Evolutionary conservation across 92 coral and sea anemone species (phyloP).

Genomic region (Zoanthus sociatus): DNA sequence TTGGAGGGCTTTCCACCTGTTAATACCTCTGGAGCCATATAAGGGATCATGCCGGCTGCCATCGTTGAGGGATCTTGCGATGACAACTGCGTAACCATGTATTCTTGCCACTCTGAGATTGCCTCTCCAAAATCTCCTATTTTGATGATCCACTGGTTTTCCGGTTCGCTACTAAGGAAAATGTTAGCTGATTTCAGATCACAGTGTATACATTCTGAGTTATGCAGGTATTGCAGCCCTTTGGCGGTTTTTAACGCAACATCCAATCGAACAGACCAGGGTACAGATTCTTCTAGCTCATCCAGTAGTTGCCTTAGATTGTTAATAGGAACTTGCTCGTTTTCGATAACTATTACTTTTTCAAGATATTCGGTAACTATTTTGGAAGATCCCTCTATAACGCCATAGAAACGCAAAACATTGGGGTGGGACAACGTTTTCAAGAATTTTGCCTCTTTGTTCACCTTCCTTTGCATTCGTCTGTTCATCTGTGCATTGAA

Average conservation of each 20-base stretch:
- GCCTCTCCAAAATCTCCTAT: conserved; percentile 63
- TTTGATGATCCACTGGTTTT: conserved; percentile 26
- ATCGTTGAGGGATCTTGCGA: background rate
- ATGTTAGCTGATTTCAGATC: conserved; percentile 57
- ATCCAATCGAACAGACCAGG: conserved; percentile 51
- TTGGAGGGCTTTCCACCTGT: conserved; percentile 48
- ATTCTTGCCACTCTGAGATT: background rate
- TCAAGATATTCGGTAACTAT: conserved; percentile 54
- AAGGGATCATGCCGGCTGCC: conserved; percentile 31
- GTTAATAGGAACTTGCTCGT: conserved; percentile 38
- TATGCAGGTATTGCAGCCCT: conserved; percentile 54
- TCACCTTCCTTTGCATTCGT: conserved; percentile 41
- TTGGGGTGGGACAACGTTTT: conserved; percentile 54
- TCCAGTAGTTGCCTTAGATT: conserved; percentile 57
- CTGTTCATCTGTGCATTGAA: conserved; percentile 53
- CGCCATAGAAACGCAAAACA: conserved; percentile 49
- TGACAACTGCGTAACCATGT: background rate
- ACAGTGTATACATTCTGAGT: conserved; percentile 26
- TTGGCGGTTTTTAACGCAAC: conserved; percentile 29
- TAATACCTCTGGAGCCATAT: conserved; percentile 37
- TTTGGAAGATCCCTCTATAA: conserved; percentile 53
- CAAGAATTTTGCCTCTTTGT: conserved; percentile 53
- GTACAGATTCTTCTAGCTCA: conserved; percentile 31
- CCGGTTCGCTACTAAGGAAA: conserved; percentile 27
- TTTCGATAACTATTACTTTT: conserved; percentile 30